phyloP scores from a whole-genome alignment of 2,797 vertebrate species.

The Pseudochirops corinnae region DNA sequence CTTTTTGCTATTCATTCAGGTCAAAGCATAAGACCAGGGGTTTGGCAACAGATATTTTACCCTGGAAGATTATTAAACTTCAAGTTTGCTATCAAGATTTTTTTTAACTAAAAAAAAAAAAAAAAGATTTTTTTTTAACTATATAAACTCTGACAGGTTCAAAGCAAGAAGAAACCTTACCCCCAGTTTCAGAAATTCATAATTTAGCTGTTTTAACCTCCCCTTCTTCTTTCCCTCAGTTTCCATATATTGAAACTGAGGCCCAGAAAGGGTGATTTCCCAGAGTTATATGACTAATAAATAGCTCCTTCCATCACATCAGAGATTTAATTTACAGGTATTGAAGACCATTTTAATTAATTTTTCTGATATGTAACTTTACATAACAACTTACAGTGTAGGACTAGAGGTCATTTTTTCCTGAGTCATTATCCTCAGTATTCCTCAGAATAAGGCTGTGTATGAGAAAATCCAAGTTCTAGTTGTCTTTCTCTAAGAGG shows the following conservation, averaged over 20 bases:
- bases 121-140: conserved; percentile 71
- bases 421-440: conserved; percentile 35
- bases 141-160: conserved; percentile 54
- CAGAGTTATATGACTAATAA: not conserved
- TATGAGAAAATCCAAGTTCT: conserved; percentile 28
- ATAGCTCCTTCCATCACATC: not conserved
- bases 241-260: not conserved
- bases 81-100: conserved; percentile 59
- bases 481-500: conserved; percentile 26
- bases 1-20: conserved; percentile 65
- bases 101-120: too few species aligned
- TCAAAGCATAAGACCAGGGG: conserved; percentile 67
- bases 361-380: conserved; percentile 42
- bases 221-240: not conserved
- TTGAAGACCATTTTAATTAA: conserved; percentile 14
- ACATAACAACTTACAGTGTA: not conserved
- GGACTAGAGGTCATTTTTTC: conserved; percentile 41
- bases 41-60: conserved; percentile 24
- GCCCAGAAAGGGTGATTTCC: not conserved
- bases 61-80: conserved; percentile 53
- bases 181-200: not conserved
- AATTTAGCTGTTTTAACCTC: not conserved
- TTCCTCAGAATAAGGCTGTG: conserved; percentile 46
- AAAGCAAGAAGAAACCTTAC: conserved; percentile 8
- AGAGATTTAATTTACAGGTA: conserved; percentile 49